Percentiles rank a stretch among this genome's conserved stretches.
phyloP scores from a whole-genome alignment of 2,113 vertebrate species.

The Boulengeromyrus knoepffleri region DNA sequence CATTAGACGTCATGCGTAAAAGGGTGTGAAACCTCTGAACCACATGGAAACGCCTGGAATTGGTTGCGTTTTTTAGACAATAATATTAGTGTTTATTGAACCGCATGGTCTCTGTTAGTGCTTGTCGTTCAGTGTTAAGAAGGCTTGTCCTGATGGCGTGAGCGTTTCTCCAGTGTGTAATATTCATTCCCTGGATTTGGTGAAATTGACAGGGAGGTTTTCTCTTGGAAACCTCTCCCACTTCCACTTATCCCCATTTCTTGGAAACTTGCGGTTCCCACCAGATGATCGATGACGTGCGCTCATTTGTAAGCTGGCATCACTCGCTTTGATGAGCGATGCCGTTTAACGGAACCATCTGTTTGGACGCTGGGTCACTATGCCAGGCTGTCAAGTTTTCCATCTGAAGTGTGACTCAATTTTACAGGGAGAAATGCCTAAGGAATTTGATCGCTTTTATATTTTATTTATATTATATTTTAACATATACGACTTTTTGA shows the following conservation, averaged over 20 bases:
- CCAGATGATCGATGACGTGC: slow-evolving; percentile 5
- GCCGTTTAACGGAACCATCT: slow-evolving; percentile 1
- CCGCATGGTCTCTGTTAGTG: background rate
- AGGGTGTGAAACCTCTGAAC: background rate
- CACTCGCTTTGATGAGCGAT: background rate
- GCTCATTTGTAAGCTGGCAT: background rate
- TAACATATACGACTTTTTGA: background rate
- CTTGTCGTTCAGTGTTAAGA: background rate
- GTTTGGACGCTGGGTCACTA: background rate
- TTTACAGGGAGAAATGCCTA: background rate
- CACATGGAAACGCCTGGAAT: background rate
- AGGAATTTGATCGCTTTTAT: background rate
- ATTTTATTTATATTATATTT: background rate
- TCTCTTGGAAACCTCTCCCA: background rate
- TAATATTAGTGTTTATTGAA: background rate
- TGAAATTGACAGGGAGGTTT: background rate
- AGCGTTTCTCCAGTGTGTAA: background rate
- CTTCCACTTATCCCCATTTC: background rate
- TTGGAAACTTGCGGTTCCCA: background rate
- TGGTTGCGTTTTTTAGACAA: background rate
- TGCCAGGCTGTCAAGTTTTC: background rate
- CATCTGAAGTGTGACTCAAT: background rate
- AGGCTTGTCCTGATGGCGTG: background rate
- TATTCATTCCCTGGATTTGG: background rate
- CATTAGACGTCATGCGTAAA: background rate